Conservation (phyloP, 2,113 vertebrate genomes). For the Mixornis gularis region DNA sequence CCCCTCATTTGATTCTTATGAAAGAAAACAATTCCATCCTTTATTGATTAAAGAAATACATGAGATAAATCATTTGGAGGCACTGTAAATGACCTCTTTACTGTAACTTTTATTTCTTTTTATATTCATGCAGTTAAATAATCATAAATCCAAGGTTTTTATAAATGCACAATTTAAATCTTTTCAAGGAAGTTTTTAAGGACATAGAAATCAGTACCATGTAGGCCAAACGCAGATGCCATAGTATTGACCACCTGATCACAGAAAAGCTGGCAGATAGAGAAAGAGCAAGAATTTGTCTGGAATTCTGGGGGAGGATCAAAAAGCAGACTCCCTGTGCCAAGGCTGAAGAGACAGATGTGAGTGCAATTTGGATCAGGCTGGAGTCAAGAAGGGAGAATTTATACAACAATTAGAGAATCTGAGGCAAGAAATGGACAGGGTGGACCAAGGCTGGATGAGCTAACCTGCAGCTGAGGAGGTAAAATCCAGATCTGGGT, state of each 20-base stretch:
- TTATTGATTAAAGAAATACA: background rate
- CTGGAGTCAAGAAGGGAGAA: background rate
- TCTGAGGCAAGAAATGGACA: background rate
- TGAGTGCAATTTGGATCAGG: background rate
- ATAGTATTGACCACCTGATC: background rate
- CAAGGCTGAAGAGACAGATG: background rate
- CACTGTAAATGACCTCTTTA: background rate
- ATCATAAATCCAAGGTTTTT: background rate
- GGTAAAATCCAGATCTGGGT: background rate
- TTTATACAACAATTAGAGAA: background rate
- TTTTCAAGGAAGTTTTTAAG: background rate
- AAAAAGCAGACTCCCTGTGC: background rate
- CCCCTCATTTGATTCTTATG: rapidly evolving
- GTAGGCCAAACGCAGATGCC: background rate
- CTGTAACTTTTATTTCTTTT: background rate
- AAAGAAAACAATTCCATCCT: background rate
- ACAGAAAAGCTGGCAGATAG: background rate
- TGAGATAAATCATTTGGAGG: background rate
- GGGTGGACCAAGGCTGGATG: background rate
- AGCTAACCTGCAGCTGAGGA: background rate
- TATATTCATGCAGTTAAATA: background rate
- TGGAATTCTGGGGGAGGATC: background rate
- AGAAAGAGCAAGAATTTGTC: background rate
- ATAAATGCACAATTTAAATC: background rate
- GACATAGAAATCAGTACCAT: background rate